Conservation (phyloP, 2,113 vertebrate species). For the Sigmodon hispidus region DNA sequence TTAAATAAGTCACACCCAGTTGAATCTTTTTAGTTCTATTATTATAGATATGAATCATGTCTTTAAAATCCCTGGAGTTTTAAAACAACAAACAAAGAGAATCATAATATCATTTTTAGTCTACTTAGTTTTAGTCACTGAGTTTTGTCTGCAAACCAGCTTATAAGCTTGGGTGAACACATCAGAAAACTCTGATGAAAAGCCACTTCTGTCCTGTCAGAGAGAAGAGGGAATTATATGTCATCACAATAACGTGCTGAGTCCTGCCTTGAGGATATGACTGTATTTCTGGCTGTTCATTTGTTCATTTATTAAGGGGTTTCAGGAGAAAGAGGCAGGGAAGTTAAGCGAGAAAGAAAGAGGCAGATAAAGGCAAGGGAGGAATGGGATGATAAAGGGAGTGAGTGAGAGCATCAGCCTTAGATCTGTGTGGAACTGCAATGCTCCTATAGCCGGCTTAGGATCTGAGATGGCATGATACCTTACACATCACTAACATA, state of each 20-base stretch:
- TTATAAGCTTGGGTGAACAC: constrained; percentile 54
- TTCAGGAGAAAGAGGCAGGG: background rate
- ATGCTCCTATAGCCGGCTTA: background rate
- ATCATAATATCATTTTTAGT: constrained; percentile 22
- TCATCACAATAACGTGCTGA: background rate
- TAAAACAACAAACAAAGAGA: constrained; percentile 41
- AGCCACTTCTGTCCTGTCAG: background rate
- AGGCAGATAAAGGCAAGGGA: rapidly evolving
- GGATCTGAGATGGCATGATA: background rate
- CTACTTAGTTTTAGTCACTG: constrained; percentile 54
- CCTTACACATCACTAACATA: background rate
- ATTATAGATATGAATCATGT: constrained; percentile 44
- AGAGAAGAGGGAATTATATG: background rate
- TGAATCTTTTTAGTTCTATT: background rate
- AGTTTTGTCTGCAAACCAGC: constrained; percentile 47
- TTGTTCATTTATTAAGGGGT: background rate
- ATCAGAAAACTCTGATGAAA: constrained; percentile 57
- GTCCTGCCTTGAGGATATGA: constrained; percentile 24
- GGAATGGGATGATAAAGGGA: rapidly evolving
- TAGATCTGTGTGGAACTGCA: constrained; percentile 52
- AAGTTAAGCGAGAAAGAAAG: too few relatives aligned
- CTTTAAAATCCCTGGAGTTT: background rate
- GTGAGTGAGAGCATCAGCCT: background rate
- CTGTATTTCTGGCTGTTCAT: constrained; percentile 22
- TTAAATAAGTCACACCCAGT: constrained; percentile 47